These are phyloP conservation scores for Ericerus pela DNA, from an alignment of 1,140 invertebrate species.

Conservation along the genomic window DNA sequence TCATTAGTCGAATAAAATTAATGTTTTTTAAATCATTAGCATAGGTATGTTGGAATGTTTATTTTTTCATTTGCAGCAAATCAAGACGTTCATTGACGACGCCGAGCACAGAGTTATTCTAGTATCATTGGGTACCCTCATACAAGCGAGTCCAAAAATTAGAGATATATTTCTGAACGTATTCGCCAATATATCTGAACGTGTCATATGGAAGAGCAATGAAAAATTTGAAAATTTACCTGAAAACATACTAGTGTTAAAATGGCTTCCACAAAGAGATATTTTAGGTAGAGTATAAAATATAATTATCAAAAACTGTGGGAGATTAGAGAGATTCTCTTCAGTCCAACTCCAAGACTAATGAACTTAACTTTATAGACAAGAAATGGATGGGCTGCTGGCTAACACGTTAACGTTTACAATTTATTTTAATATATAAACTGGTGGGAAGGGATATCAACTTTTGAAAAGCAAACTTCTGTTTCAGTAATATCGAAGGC, in stretches of 20 bases:
- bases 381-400: too few relatives aligned
- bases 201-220: conserved; percentile 46
- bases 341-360: too few relatives aligned
- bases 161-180: conserved; percentile 40
- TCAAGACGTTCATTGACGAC: conserved; percentile 40
- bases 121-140: conserved; percentile 44
- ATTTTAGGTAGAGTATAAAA: conserved; percentile 41
- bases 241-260: conserved; percentile 37
- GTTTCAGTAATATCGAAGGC: too few relatives aligned
- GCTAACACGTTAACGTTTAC: too few relatives aligned
- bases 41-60: neutral
- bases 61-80: conserved; percentile 37
- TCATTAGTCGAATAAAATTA: neutral
- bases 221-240: conserved; percentile 26
- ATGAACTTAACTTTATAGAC: too few relatives aligned
- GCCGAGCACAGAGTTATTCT: conserved; percentile 44
- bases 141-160: neutral
- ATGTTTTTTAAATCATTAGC: neutral
- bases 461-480: too few relatives aligned
- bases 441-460: too few relatives aligned
- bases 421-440: too few relatives aligned
- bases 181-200: conserved; percentile 40
- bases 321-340: too few relatives aligned
- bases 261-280: conserved; percentile 46
- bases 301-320: too few relatives aligned